Base-by-base conservation (phyloP, 2,113 vertebrate species). In the Mus spicilegus region DNA sequence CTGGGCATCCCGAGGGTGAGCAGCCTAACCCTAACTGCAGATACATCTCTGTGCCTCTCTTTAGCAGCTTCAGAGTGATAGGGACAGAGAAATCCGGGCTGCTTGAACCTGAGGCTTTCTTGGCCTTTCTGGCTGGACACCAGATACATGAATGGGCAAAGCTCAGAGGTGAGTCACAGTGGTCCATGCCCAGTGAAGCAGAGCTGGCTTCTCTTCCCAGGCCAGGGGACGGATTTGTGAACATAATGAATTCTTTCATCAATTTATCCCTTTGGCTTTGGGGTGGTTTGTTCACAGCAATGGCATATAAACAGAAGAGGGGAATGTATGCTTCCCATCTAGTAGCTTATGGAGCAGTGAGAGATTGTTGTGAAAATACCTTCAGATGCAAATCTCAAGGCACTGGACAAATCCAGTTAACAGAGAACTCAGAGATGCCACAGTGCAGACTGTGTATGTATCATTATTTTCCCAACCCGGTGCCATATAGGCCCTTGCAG, bases 391-490 rank as follows among this genome's bases (percentile, higher is more conserved):
- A 87, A n/a, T 51, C 12, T 70, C 22, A 69, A 82, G 36, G 42
- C 51, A 3, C 70, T 36, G 10, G 1, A 36, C 42, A 56, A 77
- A 86, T 2, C 7, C 12, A 5, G 51, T 58, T 95, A 67, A 67
- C n/a, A 39, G 85, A 88, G 51, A 61, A 39, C 39, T 58, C 30
- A 1, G 16, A 94, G 33, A 67, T 36, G 17, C n/a, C 20, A 14
- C 36, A 56, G 30, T 5, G 6, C 9, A 3, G 22, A 12, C 17
- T 36, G 1, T 6, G 2, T 39, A 36, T 10, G 4, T 2, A 1
- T 5, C 30, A 22, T 49, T 20, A 56, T 10, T 1, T 82, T 72
- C 16, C 73, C 49, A 82, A 33, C 14, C 73, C 17, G 11, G 4
- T 67, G 14, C 26, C 36, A 16, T 0, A 0, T 3, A 10, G n/a